Evolutionary conservation across 1,140 invertebrate genomes (phyloP).

Genomic region (Gerris buenoi): DNA sequence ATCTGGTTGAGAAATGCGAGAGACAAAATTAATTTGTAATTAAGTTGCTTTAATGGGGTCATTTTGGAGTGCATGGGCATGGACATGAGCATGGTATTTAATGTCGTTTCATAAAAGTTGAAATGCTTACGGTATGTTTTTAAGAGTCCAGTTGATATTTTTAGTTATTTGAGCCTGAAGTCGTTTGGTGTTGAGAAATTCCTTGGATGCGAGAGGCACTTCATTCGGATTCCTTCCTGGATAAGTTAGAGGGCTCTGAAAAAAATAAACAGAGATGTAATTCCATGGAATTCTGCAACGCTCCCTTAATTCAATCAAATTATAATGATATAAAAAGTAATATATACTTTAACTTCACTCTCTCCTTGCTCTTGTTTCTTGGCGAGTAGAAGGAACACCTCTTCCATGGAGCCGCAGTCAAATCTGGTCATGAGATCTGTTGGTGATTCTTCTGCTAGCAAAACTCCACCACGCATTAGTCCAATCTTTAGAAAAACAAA

Average conservation of each 20-base stretch:
- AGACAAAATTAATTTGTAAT: too few species aligned
- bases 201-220: slow-evolving; percentile 7
- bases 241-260: slow-evolving; percentile 4
- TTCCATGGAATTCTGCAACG: too few species aligned
- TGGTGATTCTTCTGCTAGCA: slow-evolving; percentile 43
- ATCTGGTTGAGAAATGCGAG: too few species aligned
- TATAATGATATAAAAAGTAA: too few species aligned
- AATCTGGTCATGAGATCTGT: slow-evolving; percentile 32
- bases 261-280: too few species aligned
- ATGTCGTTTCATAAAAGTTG: too few species aligned
- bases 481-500: slow-evolving; percentile 40
- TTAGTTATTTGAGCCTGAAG: slow-evolving; percentile 74
- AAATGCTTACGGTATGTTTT: slow-evolving; percentile 61
- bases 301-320: too few species aligned
- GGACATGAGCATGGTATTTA: too few species aligned
- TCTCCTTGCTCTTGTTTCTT: slow-evolving; percentile 14
- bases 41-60: too few species aligned
- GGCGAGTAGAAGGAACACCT: slow-evolving; percentile 41
- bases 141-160: slow-evolving; percentile 74
- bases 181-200: slow-evolving; percentile 10
- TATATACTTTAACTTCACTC: not conserved
- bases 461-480: slow-evolving; percentile 41
- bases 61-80: too few species aligned
- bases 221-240: slow-evolving; percentile 7
- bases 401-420: slow-evolving; percentile 36